Evolutionary conservation across 1,140 invertebrate genomes (phyloP).

Genomic region (Octopus bimaculoides): DNA sequence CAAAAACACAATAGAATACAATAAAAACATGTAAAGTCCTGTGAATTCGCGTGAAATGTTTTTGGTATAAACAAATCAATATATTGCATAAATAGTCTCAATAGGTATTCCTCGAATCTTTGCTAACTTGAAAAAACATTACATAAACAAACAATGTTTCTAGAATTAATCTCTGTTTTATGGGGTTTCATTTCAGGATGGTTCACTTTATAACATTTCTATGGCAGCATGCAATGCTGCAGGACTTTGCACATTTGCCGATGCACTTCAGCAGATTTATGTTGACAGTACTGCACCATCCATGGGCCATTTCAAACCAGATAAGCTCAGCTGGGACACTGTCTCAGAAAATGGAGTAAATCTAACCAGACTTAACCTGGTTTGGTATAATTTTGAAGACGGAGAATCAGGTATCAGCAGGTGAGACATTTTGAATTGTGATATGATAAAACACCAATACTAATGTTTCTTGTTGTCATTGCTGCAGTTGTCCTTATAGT

Average conservation of each 20-base stretch:
- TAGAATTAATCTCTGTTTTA: too few species aligned
- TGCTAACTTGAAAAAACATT: too few species aligned
- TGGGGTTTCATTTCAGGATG: slow-evolving; percentile 9
- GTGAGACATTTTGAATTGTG: not conserved
- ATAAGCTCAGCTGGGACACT: slow-evolving; percentile 21
- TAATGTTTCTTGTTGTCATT: too few species aligned
- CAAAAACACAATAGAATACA: too few species aligned
- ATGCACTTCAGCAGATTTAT: slow-evolving; percentile 9
- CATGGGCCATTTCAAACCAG: slow-evolving; percentile 28
- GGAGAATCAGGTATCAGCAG: slow-evolving; percentile 25
- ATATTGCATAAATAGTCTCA: too few species aligned
- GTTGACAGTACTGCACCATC: slow-evolving; percentile 36
- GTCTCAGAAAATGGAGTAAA: not conserved
- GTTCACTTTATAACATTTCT: slow-evolving; percentile 27
- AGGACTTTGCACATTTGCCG: slow-evolving; percentile 26
- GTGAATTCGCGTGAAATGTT: too few species aligned
- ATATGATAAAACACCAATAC: too few species aligned
- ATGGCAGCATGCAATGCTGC: slow-evolving; percentile 39
- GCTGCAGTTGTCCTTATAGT: too few species aligned
- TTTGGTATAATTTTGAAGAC: slow-evolving; percentile 34
- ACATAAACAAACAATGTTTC: too few species aligned
- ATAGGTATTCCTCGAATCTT: too few species aligned
- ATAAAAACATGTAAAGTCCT: too few species aligned
- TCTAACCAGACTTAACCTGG: slow-evolving; percentile 15
- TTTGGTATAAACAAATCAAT: too few species aligned